Base-by-base conservation (phyloP, 2,888 invertebrate genomes). In the Aethes cnicana region DNA sequence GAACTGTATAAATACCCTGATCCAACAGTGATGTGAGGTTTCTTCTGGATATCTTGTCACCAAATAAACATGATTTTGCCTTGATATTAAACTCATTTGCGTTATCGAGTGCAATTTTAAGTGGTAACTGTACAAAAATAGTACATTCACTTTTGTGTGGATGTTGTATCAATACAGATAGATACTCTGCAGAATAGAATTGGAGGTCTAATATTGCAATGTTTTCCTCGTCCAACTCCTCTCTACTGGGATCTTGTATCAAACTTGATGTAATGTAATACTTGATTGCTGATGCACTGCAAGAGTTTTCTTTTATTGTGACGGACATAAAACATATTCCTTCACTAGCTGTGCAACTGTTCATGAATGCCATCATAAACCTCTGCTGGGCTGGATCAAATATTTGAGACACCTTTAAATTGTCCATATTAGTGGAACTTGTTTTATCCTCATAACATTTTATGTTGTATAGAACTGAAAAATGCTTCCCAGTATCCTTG, bases 101-200 rank as follows among this genome's bases (percentile, higher is more conserved):
- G 82, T 90, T 79, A 71, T 91, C 69, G 68, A 80, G 59, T 67
- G 91, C 74, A 62, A 91, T 62, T 79, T 90, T 76, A 37, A 85
- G 42, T 61, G 92, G 81, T 55, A 91, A 58, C 74, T 92, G 84
- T 56, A 89, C 69, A 67, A 91, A 91, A 59, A 90, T 74, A 6
- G 87, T 80, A 57, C 71, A 80, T 43, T 89, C 86, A 41, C 72
- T 80, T 59, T 69, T 72, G 32, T 69, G 69, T 4, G 88, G 84
- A 61, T 92, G 92, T 74, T 92, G 91, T 9, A 94, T 76, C 11
- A 96, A 78, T 20, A 96, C 76, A n/a, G 96, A 95, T 12, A 96
- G 72, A 46, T 92, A 92, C 55, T 93, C 93, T 33, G 90, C 71
- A 0, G 93, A 94, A 79, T 96, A 96, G 77, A 96, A 95, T 71